These are phyloP conservation scores for Hypselothyrea guttata DNA, from an alignment of 2,888 invertebrate genomes.

Conservation along the genomic window DNA sequence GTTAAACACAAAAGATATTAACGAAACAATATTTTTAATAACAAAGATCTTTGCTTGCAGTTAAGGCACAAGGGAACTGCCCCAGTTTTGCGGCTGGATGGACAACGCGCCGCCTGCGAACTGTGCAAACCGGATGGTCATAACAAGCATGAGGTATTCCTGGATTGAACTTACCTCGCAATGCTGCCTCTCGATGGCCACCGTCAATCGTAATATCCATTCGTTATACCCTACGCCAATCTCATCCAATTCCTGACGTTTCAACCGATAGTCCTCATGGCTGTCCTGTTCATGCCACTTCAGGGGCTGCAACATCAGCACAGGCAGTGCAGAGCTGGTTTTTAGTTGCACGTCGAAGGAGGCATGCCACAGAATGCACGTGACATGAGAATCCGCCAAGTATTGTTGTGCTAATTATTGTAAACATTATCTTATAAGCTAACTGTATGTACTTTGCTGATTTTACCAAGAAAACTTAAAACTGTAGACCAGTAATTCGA, in stretches of 20 bases:
- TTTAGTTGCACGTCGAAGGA: conserved; percentile 48
- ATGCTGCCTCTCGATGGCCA: conserved; percentile 60
- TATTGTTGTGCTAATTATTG: conserved; percentile 37
- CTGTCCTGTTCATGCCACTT: conserved; percentile 33
- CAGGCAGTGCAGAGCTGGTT: conserved; percentile 12
- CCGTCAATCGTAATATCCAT: conserved; percentile 45
- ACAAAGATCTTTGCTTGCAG: conserved; percentile 25
- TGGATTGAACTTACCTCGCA: conserved; percentile 59
- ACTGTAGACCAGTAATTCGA: conserved; percentile 52
- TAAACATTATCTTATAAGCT: neutral
- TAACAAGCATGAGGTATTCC: conserved; percentile 31
- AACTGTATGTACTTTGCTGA: neutral
- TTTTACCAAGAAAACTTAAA: conserved; percentile 57
- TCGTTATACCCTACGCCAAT: conserved; percentile 34
- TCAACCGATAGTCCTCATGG: conserved; percentile 27
- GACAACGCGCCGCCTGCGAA: conserved; percentile 23
- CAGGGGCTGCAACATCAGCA: conserved; percentile 40
- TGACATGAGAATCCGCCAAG: conserved; percentile 45
- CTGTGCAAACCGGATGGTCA: conserved; percentile 46
- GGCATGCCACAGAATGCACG: conserved; percentile 57
- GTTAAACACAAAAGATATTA: too few relatives aligned
- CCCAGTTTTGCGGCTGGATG: conserved; percentile 22
- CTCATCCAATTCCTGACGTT: conserved; percentile 30
- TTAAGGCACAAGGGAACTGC: conserved; percentile 1
- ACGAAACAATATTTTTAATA: too few relatives aligned